Evolutionary conservation across 2,113 vertebrate genomes (phyloP).

Genomic region (Scopus umbretta): DNA sequence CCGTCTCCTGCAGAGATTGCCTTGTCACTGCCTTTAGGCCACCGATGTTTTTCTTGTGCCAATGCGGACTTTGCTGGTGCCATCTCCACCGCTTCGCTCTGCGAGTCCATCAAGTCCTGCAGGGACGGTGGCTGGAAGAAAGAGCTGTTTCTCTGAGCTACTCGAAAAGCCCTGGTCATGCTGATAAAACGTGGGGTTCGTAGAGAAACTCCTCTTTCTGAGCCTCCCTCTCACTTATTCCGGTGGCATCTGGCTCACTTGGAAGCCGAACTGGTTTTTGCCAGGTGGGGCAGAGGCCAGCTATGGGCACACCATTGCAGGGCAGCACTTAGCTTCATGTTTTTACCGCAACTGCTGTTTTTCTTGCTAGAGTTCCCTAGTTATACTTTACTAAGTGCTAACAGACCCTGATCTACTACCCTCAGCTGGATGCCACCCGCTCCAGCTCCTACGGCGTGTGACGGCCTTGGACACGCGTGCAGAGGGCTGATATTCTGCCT

Average conservation of each 20-base stretch:
- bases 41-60: neutral
- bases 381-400: neutral
- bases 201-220: neutral
- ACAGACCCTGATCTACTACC: too few relatives aligned
- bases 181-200: neutral
- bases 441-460: neutral
- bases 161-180: neutral
- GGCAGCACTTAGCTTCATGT: neutral
- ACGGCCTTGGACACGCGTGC: fast-evolving
- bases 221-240: neutral
- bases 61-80: neutral
- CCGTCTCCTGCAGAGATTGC: neutral
- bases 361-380: neutral
- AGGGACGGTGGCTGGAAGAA: neutral
- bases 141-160: neutral
- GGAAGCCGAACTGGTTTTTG: neutral
- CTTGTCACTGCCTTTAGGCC: neutral
- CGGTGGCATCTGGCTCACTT: neutral
- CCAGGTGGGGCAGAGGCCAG: neutral
- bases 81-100: neutral
- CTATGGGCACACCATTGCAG: neutral
- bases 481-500: neutral
- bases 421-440: neutral
- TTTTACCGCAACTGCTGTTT: neutral
- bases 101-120: neutral